Evolutionary conservation across 2,113 vertebrate genomes (phyloP).

Genomic region (Ptyas mucosa): DNA sequence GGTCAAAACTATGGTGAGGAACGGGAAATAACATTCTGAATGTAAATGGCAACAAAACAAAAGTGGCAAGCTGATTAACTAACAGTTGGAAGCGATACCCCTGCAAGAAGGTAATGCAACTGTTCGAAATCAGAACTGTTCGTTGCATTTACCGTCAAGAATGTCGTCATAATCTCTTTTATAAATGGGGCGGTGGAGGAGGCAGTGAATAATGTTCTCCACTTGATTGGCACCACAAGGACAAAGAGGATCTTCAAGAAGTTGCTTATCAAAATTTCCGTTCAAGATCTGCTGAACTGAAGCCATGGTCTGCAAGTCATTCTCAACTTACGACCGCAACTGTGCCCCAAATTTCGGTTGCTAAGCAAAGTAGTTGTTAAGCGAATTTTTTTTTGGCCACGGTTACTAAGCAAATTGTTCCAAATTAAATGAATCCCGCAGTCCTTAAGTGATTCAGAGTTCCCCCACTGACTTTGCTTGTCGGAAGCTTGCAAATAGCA

Average conservation of each 20-base stretch:
- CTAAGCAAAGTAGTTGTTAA: not conserved
- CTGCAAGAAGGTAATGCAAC: not conserved
- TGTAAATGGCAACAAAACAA: not conserved
- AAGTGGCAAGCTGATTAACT: not conserved
- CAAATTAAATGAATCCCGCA: not conserved
- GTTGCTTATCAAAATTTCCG: not conserved
- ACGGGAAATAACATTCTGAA: not conserved
- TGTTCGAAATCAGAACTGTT: not conserved
- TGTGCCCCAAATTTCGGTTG: not conserved
- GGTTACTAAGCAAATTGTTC: not conserved
- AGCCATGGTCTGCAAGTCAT: not conserved
- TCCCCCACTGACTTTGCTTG: not conserved
- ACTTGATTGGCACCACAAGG: not conserved
- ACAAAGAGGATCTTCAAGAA: not conserved
- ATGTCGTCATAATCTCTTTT: not conserved
- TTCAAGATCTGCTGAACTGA: not conserved
- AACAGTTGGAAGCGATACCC: not conserved
- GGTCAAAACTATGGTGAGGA: not conserved
- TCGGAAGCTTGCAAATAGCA: not conserved
- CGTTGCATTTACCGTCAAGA: not conserved
- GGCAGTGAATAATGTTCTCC: not conserved
- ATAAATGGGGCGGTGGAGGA: not conserved
- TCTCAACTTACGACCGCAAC: not conserved
- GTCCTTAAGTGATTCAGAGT: not conserved
- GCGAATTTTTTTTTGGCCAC: not conserved